Percentiles rank a stretch among this genome's conserved stretches.
Evolutionary conservation across 2,888 invertebrate species (phyloP).

Genomic region (Drosophila lacicola): DNA sequence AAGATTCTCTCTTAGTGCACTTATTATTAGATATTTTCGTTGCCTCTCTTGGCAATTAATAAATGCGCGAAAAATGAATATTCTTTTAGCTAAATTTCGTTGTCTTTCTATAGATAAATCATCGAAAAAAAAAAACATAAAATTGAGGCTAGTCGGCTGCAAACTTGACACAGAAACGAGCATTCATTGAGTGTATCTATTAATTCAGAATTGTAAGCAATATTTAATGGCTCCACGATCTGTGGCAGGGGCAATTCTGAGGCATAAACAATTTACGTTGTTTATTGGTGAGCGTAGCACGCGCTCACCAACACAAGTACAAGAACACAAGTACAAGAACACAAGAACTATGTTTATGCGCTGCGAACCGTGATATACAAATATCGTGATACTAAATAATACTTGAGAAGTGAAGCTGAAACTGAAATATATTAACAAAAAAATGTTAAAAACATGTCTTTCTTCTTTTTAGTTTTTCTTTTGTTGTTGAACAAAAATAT

Average conservation of each 20-base stretch:
- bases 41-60: constrained; percentile 4
- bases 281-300: constrained; percentile 52
- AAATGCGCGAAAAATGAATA: constrained; percentile 23
- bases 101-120: constrained; percentile 26
- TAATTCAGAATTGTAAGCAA: constrained; percentile 67
- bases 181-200: constrained; percentile 58
- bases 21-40: background rate
- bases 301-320: constrained; percentile 21
- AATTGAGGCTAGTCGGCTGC: constrained; percentile 58
- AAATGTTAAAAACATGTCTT: too few relatives aligned
- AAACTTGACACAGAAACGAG: constrained; percentile 71
- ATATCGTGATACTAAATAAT: background rate
- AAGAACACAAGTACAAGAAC: background rate
- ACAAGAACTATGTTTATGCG: constrained; percentile 37
- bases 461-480: too few relatives aligned
- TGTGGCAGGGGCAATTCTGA: constrained; percentile 41
- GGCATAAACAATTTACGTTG: constrained; percentile 53
- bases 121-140: constrained; percentile 5
- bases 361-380: constrained; percentile 9
- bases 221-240: constrained; percentile 54
- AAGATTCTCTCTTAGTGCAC: background rate
- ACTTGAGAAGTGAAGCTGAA: background rate
- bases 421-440: too few relatives aligned
- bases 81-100: constrained; percentile 16
- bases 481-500: too few relatives aligned